Evolutionary conservation across 2,888 invertebrate genomes (phyloP).

Genomic region (Thymelicus sylvestris): DNA sequence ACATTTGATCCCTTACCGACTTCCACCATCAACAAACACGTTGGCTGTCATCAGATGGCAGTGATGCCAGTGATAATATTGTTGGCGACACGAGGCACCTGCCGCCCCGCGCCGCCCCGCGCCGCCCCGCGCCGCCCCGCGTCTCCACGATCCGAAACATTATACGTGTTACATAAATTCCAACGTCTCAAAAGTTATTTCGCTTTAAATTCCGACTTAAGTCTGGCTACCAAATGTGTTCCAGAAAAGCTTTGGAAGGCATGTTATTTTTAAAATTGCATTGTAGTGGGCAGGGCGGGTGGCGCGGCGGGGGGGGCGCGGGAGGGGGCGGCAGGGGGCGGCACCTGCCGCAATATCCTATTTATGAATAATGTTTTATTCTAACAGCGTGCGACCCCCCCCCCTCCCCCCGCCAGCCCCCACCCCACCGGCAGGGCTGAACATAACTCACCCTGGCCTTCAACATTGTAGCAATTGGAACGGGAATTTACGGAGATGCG

Average conservation of each 20-base stretch:
- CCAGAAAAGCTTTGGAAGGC: conserved; percentile 38
- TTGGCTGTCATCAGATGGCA: no score
- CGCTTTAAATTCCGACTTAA: conserved; percentile 30
- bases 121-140: no score
- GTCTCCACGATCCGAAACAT: no score
- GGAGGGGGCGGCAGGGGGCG: conserved; percentile 46
- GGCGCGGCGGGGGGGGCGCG: no score
- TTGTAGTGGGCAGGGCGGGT: conserved; percentile 44
- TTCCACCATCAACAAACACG: no score
- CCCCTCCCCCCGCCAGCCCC: conserved; percentile 44
- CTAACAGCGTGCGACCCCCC: conserved; percentile 78
- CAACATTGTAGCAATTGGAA: conserved; percentile 18
- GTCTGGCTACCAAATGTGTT: conserved; percentile 34
- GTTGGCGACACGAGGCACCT: no score
- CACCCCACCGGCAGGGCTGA: conserved; percentile 47
- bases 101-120: no score
- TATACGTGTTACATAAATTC: conserved; percentile 6
- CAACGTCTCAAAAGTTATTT: conserved; percentile 28
- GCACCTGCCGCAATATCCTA: conserved; percentile 79
- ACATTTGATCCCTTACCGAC: no score
- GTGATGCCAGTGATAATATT: no score
- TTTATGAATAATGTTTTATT: conserved; percentile 85
- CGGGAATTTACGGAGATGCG: conserved; percentile 14
- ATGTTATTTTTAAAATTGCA: conserved; percentile 47
- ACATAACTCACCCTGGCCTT: conserved; percentile 36